Percentiles rank a stretch among this genome's conserved stretches.
These are phyloP conservation scores for Macropus fuliginosus DNA, from an alignment of 2,797 vertebrate species.

Conservation along the genomic window DNA sequence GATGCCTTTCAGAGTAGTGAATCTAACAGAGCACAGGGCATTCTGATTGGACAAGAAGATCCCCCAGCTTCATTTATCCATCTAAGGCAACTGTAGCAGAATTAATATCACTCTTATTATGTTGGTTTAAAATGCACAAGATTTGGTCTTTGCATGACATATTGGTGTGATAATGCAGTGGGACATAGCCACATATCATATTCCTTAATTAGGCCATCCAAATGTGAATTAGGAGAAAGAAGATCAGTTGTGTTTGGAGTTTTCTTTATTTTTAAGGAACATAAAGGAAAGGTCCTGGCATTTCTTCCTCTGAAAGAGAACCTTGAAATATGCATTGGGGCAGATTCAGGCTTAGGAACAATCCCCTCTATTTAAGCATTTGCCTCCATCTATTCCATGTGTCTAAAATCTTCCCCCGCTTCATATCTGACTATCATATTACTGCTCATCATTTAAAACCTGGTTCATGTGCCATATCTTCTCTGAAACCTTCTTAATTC, in stretches of 20 bases:
- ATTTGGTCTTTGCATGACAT: constrained; percentile 27
- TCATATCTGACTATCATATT: neutral
- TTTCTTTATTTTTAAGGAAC: neutral
- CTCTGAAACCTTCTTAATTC: neutral
- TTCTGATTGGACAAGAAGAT: constrained; percentile 39
- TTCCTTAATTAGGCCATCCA: constrained; percentile 18
- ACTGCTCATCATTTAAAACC: neutral
- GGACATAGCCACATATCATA: neutral
- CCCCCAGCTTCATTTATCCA: constrained; percentile 43
- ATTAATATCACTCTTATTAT: constrained; percentile 73
- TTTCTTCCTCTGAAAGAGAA: neutral
- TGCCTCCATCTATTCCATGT: neutral
- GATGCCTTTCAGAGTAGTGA: neutral
- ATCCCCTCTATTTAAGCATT: neutral
- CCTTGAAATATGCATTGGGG: neutral
- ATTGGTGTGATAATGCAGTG: constrained; percentile 36
- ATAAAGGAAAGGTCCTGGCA: neutral
- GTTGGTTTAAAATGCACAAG: constrained; percentile 61
- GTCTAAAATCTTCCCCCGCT: neutral
- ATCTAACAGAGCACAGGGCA: neutral
- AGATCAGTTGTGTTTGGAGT: neutral
- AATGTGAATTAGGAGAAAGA: neutral
- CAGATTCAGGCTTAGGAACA: neutral
- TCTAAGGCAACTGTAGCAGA: constrained; percentile 56
- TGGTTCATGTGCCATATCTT: neutral